Evolutionary conservation across 2,888 invertebrate genomes (phyloP), one percentile per base, ranked within the genome.

Genomic region (Nymphalis polychloros): DNA sequence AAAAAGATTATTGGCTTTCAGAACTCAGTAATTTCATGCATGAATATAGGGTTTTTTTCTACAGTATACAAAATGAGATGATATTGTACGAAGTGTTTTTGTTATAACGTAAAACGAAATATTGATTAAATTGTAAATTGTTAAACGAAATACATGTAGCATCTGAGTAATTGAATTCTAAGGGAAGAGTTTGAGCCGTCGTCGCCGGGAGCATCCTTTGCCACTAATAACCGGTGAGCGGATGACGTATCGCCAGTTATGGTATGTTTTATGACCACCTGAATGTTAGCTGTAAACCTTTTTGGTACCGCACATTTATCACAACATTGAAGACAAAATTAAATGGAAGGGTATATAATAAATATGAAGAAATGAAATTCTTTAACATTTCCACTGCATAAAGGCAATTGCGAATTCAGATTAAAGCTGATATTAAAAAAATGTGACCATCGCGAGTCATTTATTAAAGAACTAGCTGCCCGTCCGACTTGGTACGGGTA

Each of bases 161-260:
- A 35, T 52, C 81, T 85, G 84, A 88, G 87, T 89, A 88, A 90
- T 89, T 89, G 83, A 88, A 89, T 89, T 89, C 89, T 85, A 82
- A 83, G 84, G 78, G 77, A 77, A 77, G 82, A 81, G 67, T 68
- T 68, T 72, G 72, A 72, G 59, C 61, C 64, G 73, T 60, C 64
- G 72, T 53, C 57, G 64, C 68, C 59, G 60, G 53, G 67, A 68
- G 69, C 62, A 47, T 52, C 62, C 72, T 73, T 73, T 68, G 68
- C 72, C 73, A 70, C 76, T 76, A 76, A 77, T 77, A 78, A 75
- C 72, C 72, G 74, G 57, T 7, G 19, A 49, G 35, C 19, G 35
- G 57, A 20, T 57, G 57, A 57, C 41, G 57, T 8, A 35, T 19
- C 31, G 47, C 50, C 52, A 46, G 27, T 31, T 35, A 53, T 17